Evolutionary conservation across 2,888 invertebrate species (phyloP).

Genomic region (Platycnemis pennipes): DNA sequence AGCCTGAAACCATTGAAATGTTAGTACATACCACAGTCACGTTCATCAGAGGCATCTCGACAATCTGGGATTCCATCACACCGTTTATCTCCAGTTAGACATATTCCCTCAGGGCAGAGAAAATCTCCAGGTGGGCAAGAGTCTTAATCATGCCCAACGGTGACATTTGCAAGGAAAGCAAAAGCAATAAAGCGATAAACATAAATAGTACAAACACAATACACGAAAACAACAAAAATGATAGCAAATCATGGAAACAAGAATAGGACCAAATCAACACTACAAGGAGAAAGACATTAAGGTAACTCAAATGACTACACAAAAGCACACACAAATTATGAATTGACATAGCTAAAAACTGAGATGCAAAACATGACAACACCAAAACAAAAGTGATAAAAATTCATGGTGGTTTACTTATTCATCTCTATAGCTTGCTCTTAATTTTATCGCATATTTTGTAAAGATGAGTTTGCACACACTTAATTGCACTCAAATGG

Average conservation of each 20-base stretch:
- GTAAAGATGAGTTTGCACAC: too few relatives aligned
- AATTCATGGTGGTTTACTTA: too few relatives aligned
- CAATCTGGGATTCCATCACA: conserved; percentile 91
- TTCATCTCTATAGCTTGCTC: too few relatives aligned
- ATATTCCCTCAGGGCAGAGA: conserved; percentile 32
- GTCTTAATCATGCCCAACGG: conserved; percentile 34
- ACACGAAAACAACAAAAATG: conserved; percentile 16
- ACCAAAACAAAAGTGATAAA: too few relatives aligned
- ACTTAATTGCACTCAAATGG: too few relatives aligned
- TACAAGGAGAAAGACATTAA: neutral
- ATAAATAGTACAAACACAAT: neutral
- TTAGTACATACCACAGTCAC: conserved; percentile 88
- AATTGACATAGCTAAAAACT: conserved; percentile 69
- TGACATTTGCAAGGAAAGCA: conserved; percentile 37
- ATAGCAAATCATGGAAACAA: neutral
- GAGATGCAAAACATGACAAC: neutral
- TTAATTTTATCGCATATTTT: too few relatives aligned
- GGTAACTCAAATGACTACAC: conserved; percentile 2
- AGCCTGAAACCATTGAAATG: too few relatives aligned
- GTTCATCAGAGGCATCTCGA: conserved; percentile 93
- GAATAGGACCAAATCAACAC: neutral
- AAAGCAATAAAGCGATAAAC: neutral
- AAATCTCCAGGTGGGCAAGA: conserved; percentile 44
- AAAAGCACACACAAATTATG: conserved; percentile 65
- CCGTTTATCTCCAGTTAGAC: conserved; percentile 22